Evolutionary conservation across 1,140 invertebrate genomes (phyloP).

Genomic region (Reticulitermes speratus): DNA sequence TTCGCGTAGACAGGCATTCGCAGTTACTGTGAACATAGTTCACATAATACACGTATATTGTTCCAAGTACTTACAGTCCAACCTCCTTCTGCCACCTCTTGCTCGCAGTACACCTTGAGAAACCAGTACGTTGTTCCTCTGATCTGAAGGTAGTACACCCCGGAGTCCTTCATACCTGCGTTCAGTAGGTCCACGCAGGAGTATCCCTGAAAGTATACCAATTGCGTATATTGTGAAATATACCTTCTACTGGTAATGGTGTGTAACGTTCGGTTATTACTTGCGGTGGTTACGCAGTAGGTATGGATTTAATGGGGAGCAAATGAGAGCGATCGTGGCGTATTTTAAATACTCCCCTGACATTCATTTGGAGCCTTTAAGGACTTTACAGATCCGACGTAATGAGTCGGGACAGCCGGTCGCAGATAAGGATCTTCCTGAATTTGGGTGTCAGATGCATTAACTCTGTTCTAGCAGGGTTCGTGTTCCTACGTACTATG

Average conservation of each 20-base stretch:
- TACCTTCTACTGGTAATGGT: not conserved
- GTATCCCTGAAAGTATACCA: slow-evolving; percentile 64
- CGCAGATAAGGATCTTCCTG: too few species aligned
- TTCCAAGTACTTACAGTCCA: slow-evolving; percentile 77
- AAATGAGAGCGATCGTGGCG: too few species aligned
- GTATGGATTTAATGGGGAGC: not conserved
- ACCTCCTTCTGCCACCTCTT: slow-evolving; percentile 85
- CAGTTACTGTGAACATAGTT: too few species aligned
- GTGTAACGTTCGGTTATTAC: not conserved
- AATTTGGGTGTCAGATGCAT: too few species aligned
- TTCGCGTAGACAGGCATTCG: too few species aligned
- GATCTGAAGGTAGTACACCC: slow-evolving; percentile 86
- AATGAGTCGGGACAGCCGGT: too few species aligned
- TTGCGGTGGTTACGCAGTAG: not conserved
- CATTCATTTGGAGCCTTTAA: too few species aligned
- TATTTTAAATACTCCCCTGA: too few species aligned
- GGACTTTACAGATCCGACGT: too few species aligned
- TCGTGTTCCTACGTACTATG: too few species aligned
- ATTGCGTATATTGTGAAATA: too few species aligned
- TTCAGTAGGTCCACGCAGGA: slow-evolving; percentile 82
- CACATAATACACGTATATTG: not conserved
- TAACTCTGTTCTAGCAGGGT: too few species aligned
- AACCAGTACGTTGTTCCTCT: slow-evolving; percentile 89
- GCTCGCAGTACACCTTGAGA: slow-evolving; percentile 87
- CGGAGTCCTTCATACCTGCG: slow-evolving; percentile 80